phyloP scores from a whole-genome alignment of 2,797 vertebrate species.

The Spea hammondii region DNA sequence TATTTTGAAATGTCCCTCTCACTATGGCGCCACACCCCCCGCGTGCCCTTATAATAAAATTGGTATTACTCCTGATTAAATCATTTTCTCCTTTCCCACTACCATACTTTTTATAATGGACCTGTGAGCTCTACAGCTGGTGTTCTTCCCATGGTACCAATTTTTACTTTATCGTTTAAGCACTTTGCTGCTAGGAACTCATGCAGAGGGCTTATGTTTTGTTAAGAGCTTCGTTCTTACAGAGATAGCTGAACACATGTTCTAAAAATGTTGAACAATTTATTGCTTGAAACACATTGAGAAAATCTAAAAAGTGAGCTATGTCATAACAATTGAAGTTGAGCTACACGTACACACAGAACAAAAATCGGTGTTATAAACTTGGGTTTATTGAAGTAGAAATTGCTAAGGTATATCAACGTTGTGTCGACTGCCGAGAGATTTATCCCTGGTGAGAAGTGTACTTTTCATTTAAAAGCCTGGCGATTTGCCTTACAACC shows the following conservation, averaged over 20 bases:
- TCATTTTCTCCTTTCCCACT: slow-evolving; percentile 86
- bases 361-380: slow-evolving; percentile 9
- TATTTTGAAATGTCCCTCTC: slow-evolving; percentile 98
- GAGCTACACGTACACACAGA: slow-evolving; percentile 54
- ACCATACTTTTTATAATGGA: slow-evolving; percentile 93
- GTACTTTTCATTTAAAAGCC: no score
- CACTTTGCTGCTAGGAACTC: slow-evolving; percentile 84
- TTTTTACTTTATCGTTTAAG: slow-evolving; percentile 86
- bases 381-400: not conserved
- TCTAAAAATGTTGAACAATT: slow-evolving; percentile 85
- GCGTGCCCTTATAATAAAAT: slow-evolving; percentile 93
- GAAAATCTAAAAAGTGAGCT: slow-evolving; percentile 75
- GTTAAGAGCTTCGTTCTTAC: slow-evolving; percentile 84
- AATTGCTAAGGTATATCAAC: not conserved
- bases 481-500: no score
- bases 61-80: slow-evolving; percentile 90
- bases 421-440: not conserved
- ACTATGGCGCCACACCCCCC: slow-evolving; percentile 90
- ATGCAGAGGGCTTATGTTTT: slow-evolving; percentile 86
- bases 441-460: not conserved
- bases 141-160: slow-evolving; percentile 96
- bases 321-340: slow-evolving; percentile 72
- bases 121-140: slow-evolving; percentile 88
- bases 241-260: slow-evolving; percentile 86
- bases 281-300: slow-evolving; percentile 82